These are phyloP conservation scores for Tillus elongatus DNA, from an alignment of 2,888 invertebrate species.

Conservation along the genomic window DNA sequence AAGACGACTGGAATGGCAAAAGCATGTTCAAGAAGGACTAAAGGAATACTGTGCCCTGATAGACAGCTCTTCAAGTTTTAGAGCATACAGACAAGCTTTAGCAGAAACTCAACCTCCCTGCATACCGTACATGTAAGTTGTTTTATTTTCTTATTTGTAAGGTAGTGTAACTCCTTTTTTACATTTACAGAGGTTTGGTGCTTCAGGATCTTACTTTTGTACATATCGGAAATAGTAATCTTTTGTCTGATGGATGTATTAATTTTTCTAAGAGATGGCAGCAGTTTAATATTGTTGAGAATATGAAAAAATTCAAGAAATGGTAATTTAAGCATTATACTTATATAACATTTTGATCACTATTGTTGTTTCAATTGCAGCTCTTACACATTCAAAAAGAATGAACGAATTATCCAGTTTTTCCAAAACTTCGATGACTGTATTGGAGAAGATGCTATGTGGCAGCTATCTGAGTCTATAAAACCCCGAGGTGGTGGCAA, in stretches of 20 bases:
- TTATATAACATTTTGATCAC: neutral
- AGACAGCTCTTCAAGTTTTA: slow-evolving; percentile 95
- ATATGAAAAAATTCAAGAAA: slow-evolving; percentile 95
- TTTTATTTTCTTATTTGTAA: slow-evolving; percentile 8
- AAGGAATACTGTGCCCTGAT: slow-evolving; percentile 93
- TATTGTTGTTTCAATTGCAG: slow-evolving; percentile 46
- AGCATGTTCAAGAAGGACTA: slow-evolving; percentile 81
- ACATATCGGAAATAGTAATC: slow-evolving; percentile 92
- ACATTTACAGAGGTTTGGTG: slow-evolving; percentile 76
- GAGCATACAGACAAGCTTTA: slow-evolving; percentile 90
- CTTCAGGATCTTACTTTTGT: slow-evolving; percentile 98
- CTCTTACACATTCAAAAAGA: slow-evolving; percentile 85
- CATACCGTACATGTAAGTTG: slow-evolving; percentile 94
- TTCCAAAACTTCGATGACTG: slow-evolving; percentile 96
- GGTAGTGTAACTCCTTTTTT: neutral
- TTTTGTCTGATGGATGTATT: slow-evolving; percentile 74
- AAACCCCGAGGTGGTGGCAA: slow-evolving; percentile 68
- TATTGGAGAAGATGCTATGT: slow-evolving; percentile 94
- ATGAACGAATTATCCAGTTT: slow-evolving; percentile 87
- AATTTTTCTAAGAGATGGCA: slow-evolving; percentile 99
- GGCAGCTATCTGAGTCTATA: slow-evolving; percentile 95
- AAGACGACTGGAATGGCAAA: slow-evolving; percentile 85
- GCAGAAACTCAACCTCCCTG: slow-evolving; percentile 95
- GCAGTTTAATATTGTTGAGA: slow-evolving; percentile 95
- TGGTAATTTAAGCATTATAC: slow-evolving; percentile 56